A percentile compares a stretch with the other conserved stretches of the same genome.
Evolutionary conservation across 1,140 invertebrate species (phyloP).

Genomic region (Aphaenogaster floridana): DNA sequence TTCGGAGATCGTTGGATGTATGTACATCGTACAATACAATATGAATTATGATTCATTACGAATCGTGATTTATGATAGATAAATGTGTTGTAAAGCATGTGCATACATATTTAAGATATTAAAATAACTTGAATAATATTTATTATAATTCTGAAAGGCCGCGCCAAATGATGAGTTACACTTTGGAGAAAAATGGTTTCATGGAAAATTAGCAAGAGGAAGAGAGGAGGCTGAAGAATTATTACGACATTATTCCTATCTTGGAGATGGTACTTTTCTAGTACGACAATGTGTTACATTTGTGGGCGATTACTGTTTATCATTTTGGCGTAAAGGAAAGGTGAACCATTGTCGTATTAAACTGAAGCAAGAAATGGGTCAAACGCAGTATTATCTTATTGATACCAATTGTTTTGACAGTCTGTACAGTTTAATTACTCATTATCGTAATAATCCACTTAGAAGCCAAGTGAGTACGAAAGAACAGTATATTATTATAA

Average conservation of each 20-base stretch:
- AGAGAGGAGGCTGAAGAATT: conserved; percentile 92
- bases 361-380: conserved; percentile 95
- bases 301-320: conserved; percentile 98
- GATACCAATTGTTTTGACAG: conserved; percentile 97
- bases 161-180: conserved; percentile 93
- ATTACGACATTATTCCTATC: conserved; percentile 93
- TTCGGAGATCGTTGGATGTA: conserved; percentile 80
- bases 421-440: conserved; percentile 96
- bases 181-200: conserved; percentile 98
- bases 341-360: conserved; percentile 98
- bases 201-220: conserved; percentile 94
- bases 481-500: conserved; percentile 6
- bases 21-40: conserved; percentile 31
- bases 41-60: neutral
- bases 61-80: neutral
- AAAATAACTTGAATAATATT: conserved; percentile 3
- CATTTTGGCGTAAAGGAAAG: conserved; percentile 96
- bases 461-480: conserved; percentile 90
- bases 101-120: neutral
- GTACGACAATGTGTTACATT: conserved; percentile 98
- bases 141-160: conserved; percentile 76
- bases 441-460: conserved; percentile 95
- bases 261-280: conserved; percentile 98
- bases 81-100: neutral
- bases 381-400: conserved; percentile 96